phyloP scores from a whole-genome alignment of 2,797 vertebrate genomes.

The Pangasius sanitwongsei region DNA sequence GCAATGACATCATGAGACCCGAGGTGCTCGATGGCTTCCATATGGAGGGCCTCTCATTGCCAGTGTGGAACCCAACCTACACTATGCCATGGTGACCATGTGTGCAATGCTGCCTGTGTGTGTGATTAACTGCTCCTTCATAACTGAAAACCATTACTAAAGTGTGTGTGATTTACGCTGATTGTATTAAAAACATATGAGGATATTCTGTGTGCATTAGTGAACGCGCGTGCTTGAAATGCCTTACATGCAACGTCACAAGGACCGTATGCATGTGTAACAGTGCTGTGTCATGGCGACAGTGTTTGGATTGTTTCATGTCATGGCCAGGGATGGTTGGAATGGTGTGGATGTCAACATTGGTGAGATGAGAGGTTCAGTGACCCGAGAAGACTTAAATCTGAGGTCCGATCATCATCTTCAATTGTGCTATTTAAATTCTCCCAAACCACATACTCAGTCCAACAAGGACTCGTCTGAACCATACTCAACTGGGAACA shows the following conservation, averaged over 20 bases:
- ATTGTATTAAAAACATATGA: slow-evolving; percentile 41
- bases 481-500: slow-evolving; percentile 5
- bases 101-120: slow-evolving; percentile 3
- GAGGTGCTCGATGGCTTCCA: slow-evolving; percentile 59
- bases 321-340: slow-evolving; percentile 14
- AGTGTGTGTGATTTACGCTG: slow-evolving; percentile 16
- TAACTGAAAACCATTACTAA: slow-evolving; percentile 41
- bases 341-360: background rate
- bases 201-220: slow-evolving; percentile 14
- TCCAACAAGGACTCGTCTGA: slow-evolving; percentile 8
- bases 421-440: background rate
- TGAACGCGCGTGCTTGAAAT: slow-evolving; percentile 16
- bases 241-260: slow-evolving; percentile 31
- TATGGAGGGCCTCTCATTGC: slow-evolving; percentile 55
- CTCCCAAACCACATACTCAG: background rate
- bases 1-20: slow-evolving; percentile 61
- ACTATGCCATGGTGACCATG: slow-evolving; percentile 38
- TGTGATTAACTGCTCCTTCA: slow-evolving; percentile 25
- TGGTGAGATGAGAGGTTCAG: background rate
- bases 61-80: slow-evolving; percentile 43
- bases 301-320: background rate
- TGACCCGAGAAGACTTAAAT: slow-evolving; percentile 31
- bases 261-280: slow-evolving; percentile 11
- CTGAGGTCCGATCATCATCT: background rate
- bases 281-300: slow-evolving; percentile 23